phyloP scores from a whole-genome alignment of 2,797 vertebrate species.

The Parauchenoglanis punctatus region DNA sequence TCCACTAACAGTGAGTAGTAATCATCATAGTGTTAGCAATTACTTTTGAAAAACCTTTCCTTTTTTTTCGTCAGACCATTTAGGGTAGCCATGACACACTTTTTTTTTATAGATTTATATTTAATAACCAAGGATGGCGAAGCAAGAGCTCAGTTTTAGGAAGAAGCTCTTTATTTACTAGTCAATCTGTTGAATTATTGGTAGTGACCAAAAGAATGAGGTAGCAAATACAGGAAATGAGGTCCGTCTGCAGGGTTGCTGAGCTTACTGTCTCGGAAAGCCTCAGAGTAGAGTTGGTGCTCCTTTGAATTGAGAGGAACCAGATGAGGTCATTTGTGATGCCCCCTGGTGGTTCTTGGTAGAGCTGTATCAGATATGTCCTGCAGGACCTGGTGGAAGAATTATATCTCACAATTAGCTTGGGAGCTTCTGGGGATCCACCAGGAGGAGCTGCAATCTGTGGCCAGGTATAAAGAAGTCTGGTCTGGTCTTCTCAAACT shows the following conservation, averaged over 20 bases:
- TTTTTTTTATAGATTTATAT: no score
- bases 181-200: background rate
- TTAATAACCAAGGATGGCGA: no score
- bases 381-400: background rate
- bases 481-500: background rate
- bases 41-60: no score
- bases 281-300: background rate
- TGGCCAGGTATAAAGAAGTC: background rate
- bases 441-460: background rate
- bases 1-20: conserved; percentile 71
- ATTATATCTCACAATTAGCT: background rate
- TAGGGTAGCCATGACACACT: no score
- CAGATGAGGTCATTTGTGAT: background rate
- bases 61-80: background rate
- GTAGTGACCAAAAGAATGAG: background rate
- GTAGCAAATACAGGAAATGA: background rate
- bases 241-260: background rate
- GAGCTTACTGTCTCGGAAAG: background rate
- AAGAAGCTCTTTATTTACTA: background rate
- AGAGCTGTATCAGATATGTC: background rate
- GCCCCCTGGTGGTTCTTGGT: background rate
- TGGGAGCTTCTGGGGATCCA: background rate
- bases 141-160: background rate
- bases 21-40: background rate
- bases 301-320: background rate